phyloP scores from a whole-genome alignment of 2,888 invertebrate genomes.

The Stenotaenia linearis region DNA sequence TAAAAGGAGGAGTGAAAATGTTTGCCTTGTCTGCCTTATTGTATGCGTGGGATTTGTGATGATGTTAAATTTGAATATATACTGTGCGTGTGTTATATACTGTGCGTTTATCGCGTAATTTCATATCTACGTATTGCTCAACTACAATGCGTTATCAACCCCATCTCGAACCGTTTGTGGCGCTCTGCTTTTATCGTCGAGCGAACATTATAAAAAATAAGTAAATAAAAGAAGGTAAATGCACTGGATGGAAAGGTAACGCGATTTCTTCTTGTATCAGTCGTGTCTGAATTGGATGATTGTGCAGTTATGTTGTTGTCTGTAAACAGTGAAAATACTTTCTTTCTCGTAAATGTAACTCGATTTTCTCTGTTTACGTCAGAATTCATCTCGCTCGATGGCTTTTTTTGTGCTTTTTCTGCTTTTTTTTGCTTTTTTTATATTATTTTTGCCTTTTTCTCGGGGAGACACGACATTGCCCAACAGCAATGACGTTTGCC shows the following conservation, averaged over 20 bases:
- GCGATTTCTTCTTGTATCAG: neutral
- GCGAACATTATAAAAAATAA: neutral
- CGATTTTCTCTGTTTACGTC: neutral
- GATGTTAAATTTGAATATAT: neutral
- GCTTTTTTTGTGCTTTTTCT: neutral
- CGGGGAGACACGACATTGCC: neutral
- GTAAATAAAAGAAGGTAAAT: neutral
- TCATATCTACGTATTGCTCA: neutral
- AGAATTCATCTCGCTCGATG: neutral
- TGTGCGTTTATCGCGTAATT: neutral
- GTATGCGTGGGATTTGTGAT: neutral
- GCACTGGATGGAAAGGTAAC: neutral
- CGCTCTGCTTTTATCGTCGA: neutral
- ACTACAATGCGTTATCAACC: neutral
- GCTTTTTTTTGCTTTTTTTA: neutral
- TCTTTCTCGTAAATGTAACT: neutral
- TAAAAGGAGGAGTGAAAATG: slow-evolving; percentile 19
- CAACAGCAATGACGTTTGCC: slow-evolving; percentile 19
- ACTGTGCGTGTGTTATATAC: neutral
- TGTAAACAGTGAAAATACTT: neutral
- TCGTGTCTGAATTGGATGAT: neutral
- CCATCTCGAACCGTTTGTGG: neutral
- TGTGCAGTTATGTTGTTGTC: slow-evolving; percentile 6
- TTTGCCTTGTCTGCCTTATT: neutral
- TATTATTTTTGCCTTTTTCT: neutral